Conservation (phyloP, 2,797 vertebrate species). For the Characodon lateralis region DNA sequence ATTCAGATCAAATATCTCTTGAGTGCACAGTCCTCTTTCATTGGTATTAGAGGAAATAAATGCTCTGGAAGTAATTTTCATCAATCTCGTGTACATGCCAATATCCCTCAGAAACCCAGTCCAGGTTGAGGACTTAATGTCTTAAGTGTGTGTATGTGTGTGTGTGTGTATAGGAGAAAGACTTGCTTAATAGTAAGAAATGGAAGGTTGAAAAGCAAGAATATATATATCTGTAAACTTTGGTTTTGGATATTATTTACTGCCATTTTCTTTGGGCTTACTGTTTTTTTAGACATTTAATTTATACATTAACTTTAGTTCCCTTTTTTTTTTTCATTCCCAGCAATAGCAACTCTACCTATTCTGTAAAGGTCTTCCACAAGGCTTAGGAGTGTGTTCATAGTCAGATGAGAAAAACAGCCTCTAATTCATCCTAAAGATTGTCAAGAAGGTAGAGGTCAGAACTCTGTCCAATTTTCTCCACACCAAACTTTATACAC, state of each 20-base stretch:
- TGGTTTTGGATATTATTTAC: not conserved
- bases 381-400: no score
- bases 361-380: no score
- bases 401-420: no score
- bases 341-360: no score
- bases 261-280: not conserved
- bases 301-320: not conserved
- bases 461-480: no score
- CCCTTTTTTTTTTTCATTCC: not conserved
- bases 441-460: no score
- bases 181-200: slow-evolving; percentile 52
- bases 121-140: slow-evolving; percentile 79
- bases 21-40: slow-evolving; percentile 88
- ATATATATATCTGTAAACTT: slow-evolving; percentile 5
- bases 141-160: slow-evolving; percentile 75
- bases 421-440: no score
- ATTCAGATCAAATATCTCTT: slow-evolving; percentile 99
- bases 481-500: no score
- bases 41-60: slow-evolving; percentile 92
- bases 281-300: not conserved
- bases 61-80: slow-evolving; percentile 92
- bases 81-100: slow-evolving; percentile 88
- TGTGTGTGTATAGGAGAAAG: slow-evolving; percentile 23
- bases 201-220: slow-evolving; percentile 26
- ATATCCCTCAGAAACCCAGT: slow-evolving; percentile 79